Evolutionary conservation across 2,888 invertebrate genomes (phyloP).

Genomic region (Drosophila seclusa): DNA sequence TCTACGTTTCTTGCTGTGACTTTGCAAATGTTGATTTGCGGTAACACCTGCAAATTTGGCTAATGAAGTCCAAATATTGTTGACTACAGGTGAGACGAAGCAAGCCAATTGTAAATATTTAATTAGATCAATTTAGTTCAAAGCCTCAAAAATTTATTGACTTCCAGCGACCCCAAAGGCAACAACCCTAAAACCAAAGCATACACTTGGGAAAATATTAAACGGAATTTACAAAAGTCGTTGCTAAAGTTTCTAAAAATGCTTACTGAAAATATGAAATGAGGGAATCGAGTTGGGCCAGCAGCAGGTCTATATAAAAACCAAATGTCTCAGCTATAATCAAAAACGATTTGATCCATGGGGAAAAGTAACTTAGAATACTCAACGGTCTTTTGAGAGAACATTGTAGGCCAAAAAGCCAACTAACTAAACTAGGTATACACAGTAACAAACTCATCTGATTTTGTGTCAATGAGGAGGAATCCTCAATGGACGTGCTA

Average conservation of each 20-base stretch:
- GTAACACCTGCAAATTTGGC: constrained; percentile 26
- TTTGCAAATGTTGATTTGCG: constrained; percentile 30
- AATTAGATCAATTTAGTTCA: constrained; percentile 70
- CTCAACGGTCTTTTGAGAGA: neutral
- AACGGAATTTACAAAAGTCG: neutral
- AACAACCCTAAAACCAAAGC: neutral
- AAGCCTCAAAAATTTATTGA: constrained; percentile 58
- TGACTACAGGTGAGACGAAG: constrained; percentile 13
- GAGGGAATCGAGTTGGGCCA: neutral
- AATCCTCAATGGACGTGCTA: neutral
- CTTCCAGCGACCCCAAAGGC: constrained; percentile 17
- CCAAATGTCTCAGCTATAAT: neutral
- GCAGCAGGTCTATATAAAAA: neutral
- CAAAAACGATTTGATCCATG: neutral
- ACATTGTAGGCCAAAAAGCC: neutral
- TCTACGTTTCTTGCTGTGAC: constrained; percentile 32
- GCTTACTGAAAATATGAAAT: neutral
- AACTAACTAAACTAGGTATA: neutral
- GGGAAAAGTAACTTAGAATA: neutral
- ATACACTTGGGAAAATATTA: neutral
- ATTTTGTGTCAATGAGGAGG: neutral
- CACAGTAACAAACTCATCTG: neutral
- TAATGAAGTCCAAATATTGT: constrained; percentile 60
- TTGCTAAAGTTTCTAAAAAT: neutral
- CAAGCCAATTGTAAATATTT: constrained; percentile 68